Evolutionary conservation across 2,113 vertebrate species (phyloP).

Genomic region (Climacteris rufus): DNA sequence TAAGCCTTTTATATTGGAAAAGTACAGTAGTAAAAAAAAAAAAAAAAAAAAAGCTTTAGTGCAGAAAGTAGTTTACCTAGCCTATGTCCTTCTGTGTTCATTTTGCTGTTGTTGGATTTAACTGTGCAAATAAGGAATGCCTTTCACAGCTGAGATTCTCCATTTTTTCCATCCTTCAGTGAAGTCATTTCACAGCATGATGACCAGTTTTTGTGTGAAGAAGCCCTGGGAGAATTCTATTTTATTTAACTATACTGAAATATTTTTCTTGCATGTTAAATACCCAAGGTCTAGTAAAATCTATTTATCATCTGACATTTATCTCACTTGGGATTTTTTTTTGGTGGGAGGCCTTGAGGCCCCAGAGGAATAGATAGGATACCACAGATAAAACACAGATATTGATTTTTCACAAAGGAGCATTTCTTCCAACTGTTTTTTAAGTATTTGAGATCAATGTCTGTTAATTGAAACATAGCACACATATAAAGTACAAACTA

Average conservation of each 20-base stretch:
- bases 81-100: neutral
- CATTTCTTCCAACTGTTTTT: neutral
- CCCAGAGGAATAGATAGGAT: neutral
- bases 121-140: neutral
- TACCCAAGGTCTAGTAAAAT: neutral
- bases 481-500: neutral
- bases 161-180: neutral
- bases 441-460: neutral
- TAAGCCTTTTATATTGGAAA: constrained; percentile 49
- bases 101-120: neutral
- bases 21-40: neutral
- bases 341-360: neutral
- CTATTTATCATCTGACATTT: neutral
- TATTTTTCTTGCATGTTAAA: neutral
- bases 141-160: neutral
- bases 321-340: neutral
- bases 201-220: neutral
- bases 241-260: neutral
- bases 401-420: neutral
- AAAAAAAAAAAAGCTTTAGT: neutral
- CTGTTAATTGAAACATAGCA: neutral
- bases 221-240: neutral
- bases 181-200: neutral
- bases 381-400: neutral
- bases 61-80: neutral